A percentile compares a stretch with the other conserved stretches of the same genome.
These are phyloP conservation scores for Pardosa pseudoannulata DNA, from an alignment of 2,888 invertebrate genomes.

Conservation along the genomic window DNA sequence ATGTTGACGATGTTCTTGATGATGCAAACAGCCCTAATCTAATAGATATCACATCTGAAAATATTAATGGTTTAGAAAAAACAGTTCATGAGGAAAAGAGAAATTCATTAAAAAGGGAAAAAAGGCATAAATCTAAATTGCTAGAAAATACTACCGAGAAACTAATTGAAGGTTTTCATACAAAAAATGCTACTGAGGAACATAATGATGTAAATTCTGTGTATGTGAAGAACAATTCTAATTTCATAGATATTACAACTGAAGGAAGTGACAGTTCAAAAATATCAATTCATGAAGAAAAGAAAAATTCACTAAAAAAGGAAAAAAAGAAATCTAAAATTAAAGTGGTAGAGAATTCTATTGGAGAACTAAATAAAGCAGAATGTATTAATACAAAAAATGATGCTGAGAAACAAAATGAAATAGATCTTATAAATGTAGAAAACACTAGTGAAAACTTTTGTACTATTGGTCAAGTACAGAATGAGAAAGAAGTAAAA, in stretches of 20 bases:
- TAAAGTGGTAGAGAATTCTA: no score
- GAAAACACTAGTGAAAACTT: slow-evolving; percentile 77
- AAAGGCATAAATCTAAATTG: not conserved
- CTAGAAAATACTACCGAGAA: slow-evolving; percentile 6
- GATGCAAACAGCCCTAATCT: not conserved
- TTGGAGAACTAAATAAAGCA: not conserved
- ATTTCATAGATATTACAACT: not conserved
- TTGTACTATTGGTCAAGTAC: slow-evolving; percentile 84
- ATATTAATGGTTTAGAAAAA: not conserved
- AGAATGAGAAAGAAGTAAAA: slow-evolving; percentile 78
- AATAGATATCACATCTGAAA: not conserved
- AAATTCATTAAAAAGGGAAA: not conserved
- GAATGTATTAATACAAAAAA: slow-evolving; percentile 17
- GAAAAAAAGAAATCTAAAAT: not conserved
- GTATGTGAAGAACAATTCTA: not conserved
- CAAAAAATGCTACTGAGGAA: not conserved
- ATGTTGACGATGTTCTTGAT: not conserved
- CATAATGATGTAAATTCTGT: not conserved
- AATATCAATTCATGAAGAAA: not conserved
- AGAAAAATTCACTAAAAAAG: not conserved
- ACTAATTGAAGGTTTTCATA: not conserved
- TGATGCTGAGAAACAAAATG: slow-evolving; percentile 77
- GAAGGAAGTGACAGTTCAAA: not conserved
- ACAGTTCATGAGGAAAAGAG: not conserved
- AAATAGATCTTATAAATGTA: slow-evolving; percentile 76